A percentile compares a stretch with the other conserved stretches of the same genome.
These are phyloP conservation scores for Ornithorhynchus anatinus DNA, from an alignment of 2,113 vertebrate genomes.

Conservation along the genomic window DNA sequence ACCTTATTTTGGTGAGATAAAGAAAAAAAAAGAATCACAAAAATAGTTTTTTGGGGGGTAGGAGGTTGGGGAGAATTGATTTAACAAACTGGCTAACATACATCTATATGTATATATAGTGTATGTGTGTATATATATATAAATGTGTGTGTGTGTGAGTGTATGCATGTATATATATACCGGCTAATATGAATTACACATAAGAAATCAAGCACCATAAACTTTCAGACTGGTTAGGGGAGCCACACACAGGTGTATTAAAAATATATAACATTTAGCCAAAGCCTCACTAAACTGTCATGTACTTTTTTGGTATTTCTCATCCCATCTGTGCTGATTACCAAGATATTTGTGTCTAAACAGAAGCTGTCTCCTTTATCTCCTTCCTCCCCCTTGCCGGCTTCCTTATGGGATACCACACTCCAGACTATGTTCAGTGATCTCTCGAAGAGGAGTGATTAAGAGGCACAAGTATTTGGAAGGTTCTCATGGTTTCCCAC, in stretches of 20 bases:
- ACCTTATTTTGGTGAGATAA: conserved; percentile 64
- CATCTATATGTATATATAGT: too few species aligned
- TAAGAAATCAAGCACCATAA: conserved; percentile 14
- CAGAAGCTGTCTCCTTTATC: conserved; percentile 81
- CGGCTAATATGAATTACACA: conserved; percentile 30
- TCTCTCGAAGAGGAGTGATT: conserved; percentile 14
- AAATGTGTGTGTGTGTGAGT: too few species aligned
- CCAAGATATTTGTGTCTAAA: conserved; percentile 84
- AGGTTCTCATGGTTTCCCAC: too few species aligned
- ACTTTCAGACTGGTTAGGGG: conserved; percentile 38
- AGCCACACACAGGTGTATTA: conserved; percentile 69
- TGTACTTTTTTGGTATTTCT: conserved; percentile 79
- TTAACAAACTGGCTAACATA: too few species aligned
- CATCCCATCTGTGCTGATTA: conserved; percentile 84
- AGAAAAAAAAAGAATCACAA: conserved; percentile 33
- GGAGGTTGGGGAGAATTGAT: conserved; percentile 16
- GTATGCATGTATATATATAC: conserved; percentile 49
- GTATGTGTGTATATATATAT: too few species aligned
- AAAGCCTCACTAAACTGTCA: conserved; percentile 80
- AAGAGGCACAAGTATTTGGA: too few species aligned
- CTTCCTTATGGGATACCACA: conserved; percentile 69
- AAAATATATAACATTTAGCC: conserved; percentile 68
- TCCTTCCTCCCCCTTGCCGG: conserved; percentile 72
- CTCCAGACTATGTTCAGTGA: conserved; percentile 1
- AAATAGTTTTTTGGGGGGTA: conserved; percentile 32